A percentile compares a stretch with the other conserved stretches of the same genome.
Conservation (phyloP, 1,140 invertebrate species). For the Drosophila willistoni region DNA sequence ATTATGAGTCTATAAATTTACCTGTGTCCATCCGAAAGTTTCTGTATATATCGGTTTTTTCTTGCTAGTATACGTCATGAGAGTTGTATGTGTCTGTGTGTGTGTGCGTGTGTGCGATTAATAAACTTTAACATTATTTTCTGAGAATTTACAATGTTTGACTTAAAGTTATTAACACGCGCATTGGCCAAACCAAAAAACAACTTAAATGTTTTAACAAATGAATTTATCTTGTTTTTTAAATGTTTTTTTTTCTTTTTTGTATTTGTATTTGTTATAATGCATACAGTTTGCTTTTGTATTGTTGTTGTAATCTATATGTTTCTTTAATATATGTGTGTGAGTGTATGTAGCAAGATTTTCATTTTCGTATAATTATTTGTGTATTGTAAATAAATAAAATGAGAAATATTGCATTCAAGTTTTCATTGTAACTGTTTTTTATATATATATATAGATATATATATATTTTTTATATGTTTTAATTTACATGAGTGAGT, state of each 20-base stretch:
- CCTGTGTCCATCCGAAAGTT: constrained; percentile 56
- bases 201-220: neutral
- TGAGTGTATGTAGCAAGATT: constrained; percentile 12
- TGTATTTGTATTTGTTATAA: constrained; percentile 44
- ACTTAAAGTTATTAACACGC: neutral
- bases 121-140: neutral
- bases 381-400: constrained; percentile 49
- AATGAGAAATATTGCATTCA: constrained; percentile 68
- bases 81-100: constrained; percentile 18
- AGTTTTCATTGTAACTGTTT: constrained; percentile 34
- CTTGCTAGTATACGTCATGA: constrained; percentile 20
- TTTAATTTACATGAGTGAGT: constrained; percentile 40
- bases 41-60: constrained; percentile 30
- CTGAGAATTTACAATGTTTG: neutral
- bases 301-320: constrained; percentile 22
- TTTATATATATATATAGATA: constrained; percentile 31
- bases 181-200: constrained; percentile 8
- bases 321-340: constrained; percentile 33
- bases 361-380: constrained; percentile 3
- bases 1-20: constrained; percentile 42
- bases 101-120: neutral
- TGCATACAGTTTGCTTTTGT: constrained; percentile 48
- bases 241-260: constrained; percentile 22
- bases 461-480: constrained; percentile 32
- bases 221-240: neutral